A percentile compares a stretch with the other conserved stretches of the same genome.
Conservation (phyloP, 2,113 vertebrate genomes). For the Neodontobutis hainanensis region DNA sequence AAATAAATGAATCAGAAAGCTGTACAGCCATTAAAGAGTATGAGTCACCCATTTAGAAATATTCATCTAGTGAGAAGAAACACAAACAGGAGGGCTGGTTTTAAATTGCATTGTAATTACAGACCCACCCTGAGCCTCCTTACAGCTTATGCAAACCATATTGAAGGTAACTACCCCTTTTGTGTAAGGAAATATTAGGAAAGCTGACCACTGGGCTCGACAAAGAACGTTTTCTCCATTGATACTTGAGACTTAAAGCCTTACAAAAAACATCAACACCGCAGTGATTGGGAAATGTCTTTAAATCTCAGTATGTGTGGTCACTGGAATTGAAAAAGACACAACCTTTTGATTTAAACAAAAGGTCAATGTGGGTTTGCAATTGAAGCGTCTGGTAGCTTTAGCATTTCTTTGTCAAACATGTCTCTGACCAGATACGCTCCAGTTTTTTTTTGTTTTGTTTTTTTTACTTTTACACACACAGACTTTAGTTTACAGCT, state of each 20-base stretch:
- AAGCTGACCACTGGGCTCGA: constrained; percentile 45
- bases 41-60: constrained; percentile 13
- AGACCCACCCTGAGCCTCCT: constrained; percentile 42
- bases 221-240: constrained; percentile 47
- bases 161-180: constrained; percentile 61
- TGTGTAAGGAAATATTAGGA: constrained; percentile 57
- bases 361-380: no score
- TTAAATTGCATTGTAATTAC: constrained; percentile 72
- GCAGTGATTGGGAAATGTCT: constrained; percentile 1
- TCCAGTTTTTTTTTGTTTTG: no score
- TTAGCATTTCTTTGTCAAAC: no score
- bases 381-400: background rate
- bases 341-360: no score
- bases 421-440: no score
- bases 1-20: background rate
- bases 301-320: constrained; percentile 17
- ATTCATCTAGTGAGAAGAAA: constrained; percentile 40
- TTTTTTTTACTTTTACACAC: no score
- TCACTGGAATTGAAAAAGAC: no score
- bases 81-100: constrained; percentile 50
- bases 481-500: background rate
- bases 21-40: background rate
- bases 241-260: constrained; percentile 53
- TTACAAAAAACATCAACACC: constrained; percentile 40
- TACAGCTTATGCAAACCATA: constrained; percentile 53